Evolutionary conservation across 2,888 invertebrate species (phyloP).

Genomic region (Andrena chrysosceles): DNA sequence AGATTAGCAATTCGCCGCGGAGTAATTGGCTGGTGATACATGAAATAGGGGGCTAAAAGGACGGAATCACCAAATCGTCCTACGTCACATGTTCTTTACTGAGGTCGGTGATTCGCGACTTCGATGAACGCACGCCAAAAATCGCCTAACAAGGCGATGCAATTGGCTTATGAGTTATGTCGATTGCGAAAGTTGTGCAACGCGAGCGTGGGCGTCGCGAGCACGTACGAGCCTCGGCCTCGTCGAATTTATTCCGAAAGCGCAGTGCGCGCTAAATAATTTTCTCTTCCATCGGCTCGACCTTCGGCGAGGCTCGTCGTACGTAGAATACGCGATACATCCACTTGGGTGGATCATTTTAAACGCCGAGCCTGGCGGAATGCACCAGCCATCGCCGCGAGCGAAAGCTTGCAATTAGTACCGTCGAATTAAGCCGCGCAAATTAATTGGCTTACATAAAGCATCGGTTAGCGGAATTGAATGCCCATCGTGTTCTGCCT

Average conservation of each 20-base stretch:
- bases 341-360: background rate
- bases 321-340: conserved; percentile 1
- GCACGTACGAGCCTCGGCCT: background rate
- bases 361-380: background rate
- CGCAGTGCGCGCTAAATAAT: background rate
- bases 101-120: background rate
- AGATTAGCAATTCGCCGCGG: background rate
- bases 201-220: background rate
- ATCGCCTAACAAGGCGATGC: conserved; percentile 1
- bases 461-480: conserved; percentile 27
- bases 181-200: background rate
- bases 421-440: conserved; percentile 33
- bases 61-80: background rate
- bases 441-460: conserved; percentile 51
- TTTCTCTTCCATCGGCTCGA: conserved; percentile 8
- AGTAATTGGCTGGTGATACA: background rate
- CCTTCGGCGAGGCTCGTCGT: background rate
- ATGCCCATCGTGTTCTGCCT: conserved; percentile 1
- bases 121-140: background rate
- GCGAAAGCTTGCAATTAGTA: conserved; percentile 36
- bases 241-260: conserved; percentile 22
- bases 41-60: background rate
- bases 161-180: background rate
- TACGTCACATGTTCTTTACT: background rate
- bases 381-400: conserved; percentile 8